Percentiles rank a stretch among this genome's conserved stretches.
Conservation (phyloP, 2,113 vertebrate genomes). For the Pongo abelii region DNA sequence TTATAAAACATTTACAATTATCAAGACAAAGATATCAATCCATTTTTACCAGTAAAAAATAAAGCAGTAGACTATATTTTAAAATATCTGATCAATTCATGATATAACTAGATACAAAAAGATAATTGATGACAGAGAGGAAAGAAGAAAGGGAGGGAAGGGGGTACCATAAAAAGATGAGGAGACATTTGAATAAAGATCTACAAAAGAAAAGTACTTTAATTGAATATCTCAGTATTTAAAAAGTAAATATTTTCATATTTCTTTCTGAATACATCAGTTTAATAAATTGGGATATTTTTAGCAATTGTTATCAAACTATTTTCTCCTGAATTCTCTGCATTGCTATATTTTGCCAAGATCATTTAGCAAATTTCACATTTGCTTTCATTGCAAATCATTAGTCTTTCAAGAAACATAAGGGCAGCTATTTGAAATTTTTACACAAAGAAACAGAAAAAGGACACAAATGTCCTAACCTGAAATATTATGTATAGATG, state of each 20-base stretch:
- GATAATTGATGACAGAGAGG: background rate
- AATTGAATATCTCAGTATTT: background rate
- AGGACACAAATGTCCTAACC: background rate
- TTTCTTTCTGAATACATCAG: conserved; percentile 7
- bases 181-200: background rate
- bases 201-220: background rate
- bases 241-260: conserved; percentile 22
- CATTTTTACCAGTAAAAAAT: background rate
- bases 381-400: conserved; percentile 11
- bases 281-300: conserved; percentile 26
- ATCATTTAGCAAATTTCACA: conserved; percentile 31
- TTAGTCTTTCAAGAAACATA: conserved; percentile 31
- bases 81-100: conserved; percentile 19
- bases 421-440: background rate
- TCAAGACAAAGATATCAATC: background rate
- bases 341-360: background rate
- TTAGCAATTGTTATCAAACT: conserved; percentile 31
- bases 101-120: background rate
- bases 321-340: background rate
- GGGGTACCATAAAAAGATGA: background rate
- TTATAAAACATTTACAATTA: background rate
- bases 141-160: background rate
- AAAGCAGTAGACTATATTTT: background rate
- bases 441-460: background rate
- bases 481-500: background rate